Percentiles rank a stretch among this genome's conserved stretches.
Conservation (phyloP, 2,888 invertebrate genomes). For the Nebria salina region DNA sequence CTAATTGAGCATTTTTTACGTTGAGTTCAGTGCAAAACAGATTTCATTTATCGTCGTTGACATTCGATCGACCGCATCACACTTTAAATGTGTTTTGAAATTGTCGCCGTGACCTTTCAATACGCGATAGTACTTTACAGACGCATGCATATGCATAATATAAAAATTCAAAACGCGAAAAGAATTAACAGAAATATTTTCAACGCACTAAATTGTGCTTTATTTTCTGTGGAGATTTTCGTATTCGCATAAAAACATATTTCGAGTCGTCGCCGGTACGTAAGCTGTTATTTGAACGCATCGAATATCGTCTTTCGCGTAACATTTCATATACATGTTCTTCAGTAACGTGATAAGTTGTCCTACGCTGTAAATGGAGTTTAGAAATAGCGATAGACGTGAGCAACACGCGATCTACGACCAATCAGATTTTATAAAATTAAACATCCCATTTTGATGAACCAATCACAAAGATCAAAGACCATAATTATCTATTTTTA, state of each 20-base stretch:
- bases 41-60: conserved; percentile 19
- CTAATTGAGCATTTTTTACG: not conserved
- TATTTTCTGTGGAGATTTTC: not conserved
- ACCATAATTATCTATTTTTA: too few relatives aligned
- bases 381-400: too few relatives aligned
- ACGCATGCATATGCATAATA: conserved; percentile 8
- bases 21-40: not conserved
- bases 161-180: conserved; percentile 3
- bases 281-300: not conserved
- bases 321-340: too few relatives aligned
- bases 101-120: conserved; percentile 37
- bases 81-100: conserved; percentile 22
- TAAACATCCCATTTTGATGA: too few relatives aligned
- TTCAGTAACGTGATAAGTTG: too few relatives aligned
- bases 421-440: too few relatives aligned
- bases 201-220: not conserved
- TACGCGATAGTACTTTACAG: conserved; percentile 23
- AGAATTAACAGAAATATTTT: not conserved
- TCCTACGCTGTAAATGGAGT: too few relatives aligned
- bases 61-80: conserved; percentile 8
- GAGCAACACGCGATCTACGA: too few relatives aligned
- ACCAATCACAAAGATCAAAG: too few relatives aligned
- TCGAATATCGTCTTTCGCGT: too few relatives aligned
- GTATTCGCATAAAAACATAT: not conserved
- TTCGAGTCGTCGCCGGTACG: not conserved